These are phyloP conservation scores for Schrankia costaestrigalis DNA, from an alignment of 2,888 invertebrate genomes.

Conservation along the genomic window DNA sequence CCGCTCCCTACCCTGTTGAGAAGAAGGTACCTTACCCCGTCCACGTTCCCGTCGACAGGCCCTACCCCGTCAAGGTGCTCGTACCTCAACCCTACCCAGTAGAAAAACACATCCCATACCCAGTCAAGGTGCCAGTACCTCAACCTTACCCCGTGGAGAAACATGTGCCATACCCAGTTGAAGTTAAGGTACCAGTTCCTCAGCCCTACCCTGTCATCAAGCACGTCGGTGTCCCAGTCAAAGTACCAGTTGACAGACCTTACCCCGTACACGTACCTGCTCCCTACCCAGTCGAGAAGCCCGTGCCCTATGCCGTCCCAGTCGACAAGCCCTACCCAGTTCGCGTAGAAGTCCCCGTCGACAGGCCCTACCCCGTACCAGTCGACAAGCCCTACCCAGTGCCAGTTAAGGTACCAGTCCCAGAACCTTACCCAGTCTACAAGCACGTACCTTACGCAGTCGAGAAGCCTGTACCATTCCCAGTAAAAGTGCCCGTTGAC, in stretches of 20 bases:
- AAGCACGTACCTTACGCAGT: slow-evolving; percentile 83
- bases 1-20: slow-evolving; percentile 89
- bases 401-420: slow-evolving; percentile 80
- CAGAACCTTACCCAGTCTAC: slow-evolving; percentile 83
- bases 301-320: slow-evolving; percentile 81
- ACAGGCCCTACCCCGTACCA: slow-evolving; percentile 81
- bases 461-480: slow-evolving; percentile 81
- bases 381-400: slow-evolving; percentile 76
- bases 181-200: slow-evolving; percentile 87
- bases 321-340: slow-evolving; percentile 84
- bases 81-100: slow-evolving; percentile 91
- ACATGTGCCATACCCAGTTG: slow-evolving; percentile 86
- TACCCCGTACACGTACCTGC: slow-evolving; percentile 85
- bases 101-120: slow-evolving; percentile 86
- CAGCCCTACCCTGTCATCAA: slow-evolving; percentile 87
- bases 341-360: slow-evolving; percentile 82
- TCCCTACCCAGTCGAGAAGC: slow-evolving; percentile 82
- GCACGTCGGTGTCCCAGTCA: slow-evolving; percentile 83
- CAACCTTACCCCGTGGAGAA: slow-evolving; percentile 89
- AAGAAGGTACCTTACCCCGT: slow-evolving; percentile 87
- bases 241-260: slow-evolving; percentile 85
- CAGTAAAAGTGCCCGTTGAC: slow-evolving; percentile 85
- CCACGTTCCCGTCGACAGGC: slow-evolving; percentile 87
- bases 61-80: slow-evolving; percentile 88
- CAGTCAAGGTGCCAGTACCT: slow-evolving; percentile 88